phyloP scores from a whole-genome alignment of 2,888 invertebrate genomes.

The Parascotia fuliginaria region DNA sequence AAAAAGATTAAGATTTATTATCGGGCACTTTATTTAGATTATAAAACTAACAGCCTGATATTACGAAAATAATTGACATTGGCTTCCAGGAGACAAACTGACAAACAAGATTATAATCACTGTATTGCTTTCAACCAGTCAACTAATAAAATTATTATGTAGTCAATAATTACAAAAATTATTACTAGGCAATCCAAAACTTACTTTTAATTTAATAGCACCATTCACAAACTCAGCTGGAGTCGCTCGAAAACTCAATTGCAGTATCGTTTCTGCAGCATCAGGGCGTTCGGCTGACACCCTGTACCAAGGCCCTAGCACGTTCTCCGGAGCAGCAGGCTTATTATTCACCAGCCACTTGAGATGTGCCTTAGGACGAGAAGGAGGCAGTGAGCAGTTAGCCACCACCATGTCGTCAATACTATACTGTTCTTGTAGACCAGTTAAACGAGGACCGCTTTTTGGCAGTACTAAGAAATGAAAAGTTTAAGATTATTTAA shows the following conservation, averaged over 20 bases:
- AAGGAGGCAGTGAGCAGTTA: constrained; percentile 92
- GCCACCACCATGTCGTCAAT: constrained; percentile 90
- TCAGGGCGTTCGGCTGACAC: constrained; percentile 78
- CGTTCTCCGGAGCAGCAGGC: constrained; percentile 82
- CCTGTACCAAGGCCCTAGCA: constrained; percentile 81
- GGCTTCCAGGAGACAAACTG: too few species aligned
- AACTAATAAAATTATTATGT: too few species aligned
- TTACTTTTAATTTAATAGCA: constrained; percentile 92
- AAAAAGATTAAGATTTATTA: too few species aligned
- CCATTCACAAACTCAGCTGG: constrained; percentile 91
- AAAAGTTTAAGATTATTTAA: neutral
- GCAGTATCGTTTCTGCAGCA: constrained; percentile 90
- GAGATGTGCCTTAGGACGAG: constrained; percentile 91
- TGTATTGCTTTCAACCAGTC: too few species aligned
- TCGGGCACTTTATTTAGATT: too few species aligned
- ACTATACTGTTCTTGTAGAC: constrained; percentile 91
- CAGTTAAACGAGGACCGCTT: constrained; percentile 91
- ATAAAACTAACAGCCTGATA: too few species aligned
- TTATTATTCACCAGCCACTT: constrained; percentile 94
- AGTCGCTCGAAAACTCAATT: constrained; percentile 90
- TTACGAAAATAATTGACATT: too few species aligned
- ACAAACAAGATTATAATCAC: too few species aligned
- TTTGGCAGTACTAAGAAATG: constrained; percentile 89
- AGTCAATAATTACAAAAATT: too few species aligned
- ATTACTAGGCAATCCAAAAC: constrained; percentile 33